Evolutionary conservation across 2,888 invertebrate species (phyloP).

Genomic region (Mechanitis messenoides): DNA sequence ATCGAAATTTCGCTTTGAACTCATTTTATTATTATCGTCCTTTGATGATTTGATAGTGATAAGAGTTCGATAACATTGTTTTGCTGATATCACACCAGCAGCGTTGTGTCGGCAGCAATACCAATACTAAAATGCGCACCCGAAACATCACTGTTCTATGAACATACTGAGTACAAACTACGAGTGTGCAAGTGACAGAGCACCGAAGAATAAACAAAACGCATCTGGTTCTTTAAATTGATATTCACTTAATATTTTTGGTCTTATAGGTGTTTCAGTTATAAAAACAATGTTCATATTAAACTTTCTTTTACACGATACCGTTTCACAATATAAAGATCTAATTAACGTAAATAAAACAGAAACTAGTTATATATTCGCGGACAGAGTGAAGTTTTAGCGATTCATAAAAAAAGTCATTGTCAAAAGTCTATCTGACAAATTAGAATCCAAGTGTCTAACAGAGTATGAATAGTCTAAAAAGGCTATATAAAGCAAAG

Average conservation of each 20-base stretch:
- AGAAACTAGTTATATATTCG: not conserved
- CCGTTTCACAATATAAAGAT: not conserved
- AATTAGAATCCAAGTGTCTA: not conserved
- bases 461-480: too few species aligned
- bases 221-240: constrained; percentile 16
- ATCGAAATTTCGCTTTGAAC: constrained; percentile 19
- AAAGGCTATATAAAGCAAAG: too few species aligned
- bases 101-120: constrained; percentile 45
- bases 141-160: constrained; percentile 21
- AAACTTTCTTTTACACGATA: not conserved
- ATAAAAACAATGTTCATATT: not conserved
- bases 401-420: constrained; percentile 1
- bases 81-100: constrained; percentile 43
- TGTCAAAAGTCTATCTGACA: constrained; percentile 9
- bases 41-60: constrained; percentile 43
- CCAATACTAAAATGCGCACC: constrained; percentile 47
- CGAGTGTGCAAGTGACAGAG: constrained; percentile 31
- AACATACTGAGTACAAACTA: constrained; percentile 19
- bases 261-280: not conserved
- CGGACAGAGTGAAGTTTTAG: constrained; percentile 1
- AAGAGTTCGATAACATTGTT: constrained; percentile 51
- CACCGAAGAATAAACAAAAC: constrained; percentile 33
- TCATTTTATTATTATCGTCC: constrained; percentile 46
- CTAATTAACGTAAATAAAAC: constrained; percentile 1
- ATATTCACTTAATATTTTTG: constrained; percentile 6